Evolutionary conservation across 2,113 vertebrate species (phyloP).

Genomic region (Myrmecophaga tridactyla): DNA sequence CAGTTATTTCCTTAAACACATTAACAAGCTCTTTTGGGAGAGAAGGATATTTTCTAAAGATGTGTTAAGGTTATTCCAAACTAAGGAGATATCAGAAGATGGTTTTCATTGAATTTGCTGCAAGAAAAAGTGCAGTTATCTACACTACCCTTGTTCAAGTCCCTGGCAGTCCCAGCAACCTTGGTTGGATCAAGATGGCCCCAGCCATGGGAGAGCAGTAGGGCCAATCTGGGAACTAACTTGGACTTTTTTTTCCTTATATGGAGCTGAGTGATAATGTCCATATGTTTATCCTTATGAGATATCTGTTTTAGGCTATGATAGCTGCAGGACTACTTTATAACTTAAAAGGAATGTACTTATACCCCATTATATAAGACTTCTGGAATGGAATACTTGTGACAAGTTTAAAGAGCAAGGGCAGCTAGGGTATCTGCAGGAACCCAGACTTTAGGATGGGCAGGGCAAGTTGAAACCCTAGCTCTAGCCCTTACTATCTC

Average conservation of each 20-base stretch:
- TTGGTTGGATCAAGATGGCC: neutral
- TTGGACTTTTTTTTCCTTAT: neutral
- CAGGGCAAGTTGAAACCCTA: neutral
- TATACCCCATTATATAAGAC: neutral
- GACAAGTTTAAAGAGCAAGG: neutral
- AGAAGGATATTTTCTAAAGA: neutral
- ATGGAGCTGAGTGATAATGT: neutral
- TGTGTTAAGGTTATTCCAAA: neutral
- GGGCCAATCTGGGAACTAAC: neutral
- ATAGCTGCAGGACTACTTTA: neutral
- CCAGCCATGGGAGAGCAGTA: neutral
- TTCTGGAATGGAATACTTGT: neutral
- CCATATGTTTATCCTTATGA: neutral
- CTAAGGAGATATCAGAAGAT: neutral
- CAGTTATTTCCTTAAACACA: neutral
- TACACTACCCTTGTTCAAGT: neutral
- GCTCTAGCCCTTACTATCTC: neutral
- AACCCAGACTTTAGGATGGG: neutral
- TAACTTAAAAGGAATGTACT: neutral
- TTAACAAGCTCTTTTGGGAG: neutral
- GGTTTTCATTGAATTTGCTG: neutral
- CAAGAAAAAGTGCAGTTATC: neutral
- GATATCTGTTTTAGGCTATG: neutral
- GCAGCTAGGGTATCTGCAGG: neutral
- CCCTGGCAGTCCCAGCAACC: no score